Conservation (phyloP, 2,113 vertebrate genomes). For the Oenanthe melanoleuca region DNA sequence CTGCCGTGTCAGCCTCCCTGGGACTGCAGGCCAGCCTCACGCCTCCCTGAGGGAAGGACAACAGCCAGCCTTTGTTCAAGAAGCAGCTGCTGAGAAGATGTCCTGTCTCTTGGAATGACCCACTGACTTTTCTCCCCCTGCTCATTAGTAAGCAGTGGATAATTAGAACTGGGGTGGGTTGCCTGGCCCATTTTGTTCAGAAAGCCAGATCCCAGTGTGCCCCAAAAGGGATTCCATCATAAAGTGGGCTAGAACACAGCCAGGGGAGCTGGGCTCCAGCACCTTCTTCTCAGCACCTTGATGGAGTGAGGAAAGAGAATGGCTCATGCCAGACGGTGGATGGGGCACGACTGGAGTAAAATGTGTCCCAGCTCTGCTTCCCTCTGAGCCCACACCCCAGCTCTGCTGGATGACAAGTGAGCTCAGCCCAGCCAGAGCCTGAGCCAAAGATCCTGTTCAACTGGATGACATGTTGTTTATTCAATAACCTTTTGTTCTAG, state of each 20-base stretch:
- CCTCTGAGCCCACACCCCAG: not conserved
- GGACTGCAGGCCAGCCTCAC: constrained; percentile 36
- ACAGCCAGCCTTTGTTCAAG: constrained; percentile 37
- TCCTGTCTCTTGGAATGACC: constrained; percentile 33
- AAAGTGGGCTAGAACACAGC: not conserved
- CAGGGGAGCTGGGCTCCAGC: not conserved
- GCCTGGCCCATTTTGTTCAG: not conserved
- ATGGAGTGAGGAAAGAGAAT: not conserved
- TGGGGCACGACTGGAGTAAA: not conserved
- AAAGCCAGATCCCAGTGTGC: not conserved
- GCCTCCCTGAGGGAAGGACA: constrained; percentile 48
- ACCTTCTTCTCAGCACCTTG: not conserved
- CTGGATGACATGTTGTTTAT: not conserved
- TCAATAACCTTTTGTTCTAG: not conserved
- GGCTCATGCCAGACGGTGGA: not conserved
- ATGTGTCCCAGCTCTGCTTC: not conserved
- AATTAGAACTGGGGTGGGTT: not conserved
- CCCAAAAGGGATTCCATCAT: not conserved
- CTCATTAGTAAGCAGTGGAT: constrained; percentile 29
- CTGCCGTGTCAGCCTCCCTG: not conserved
- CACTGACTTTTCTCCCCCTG: constrained; percentile 38
- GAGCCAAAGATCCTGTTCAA: not conserved
- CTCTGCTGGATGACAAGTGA: not conserved
- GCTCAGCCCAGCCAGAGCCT: not conserved
- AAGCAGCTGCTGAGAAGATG: constrained; percentile 51